A percentile compares a stretch with the other conserved stretches of the same genome.
Evolutionary conservation across 2,113 vertebrate species (phyloP).

Genomic region (Tragelaphus buxtoni): DNA sequence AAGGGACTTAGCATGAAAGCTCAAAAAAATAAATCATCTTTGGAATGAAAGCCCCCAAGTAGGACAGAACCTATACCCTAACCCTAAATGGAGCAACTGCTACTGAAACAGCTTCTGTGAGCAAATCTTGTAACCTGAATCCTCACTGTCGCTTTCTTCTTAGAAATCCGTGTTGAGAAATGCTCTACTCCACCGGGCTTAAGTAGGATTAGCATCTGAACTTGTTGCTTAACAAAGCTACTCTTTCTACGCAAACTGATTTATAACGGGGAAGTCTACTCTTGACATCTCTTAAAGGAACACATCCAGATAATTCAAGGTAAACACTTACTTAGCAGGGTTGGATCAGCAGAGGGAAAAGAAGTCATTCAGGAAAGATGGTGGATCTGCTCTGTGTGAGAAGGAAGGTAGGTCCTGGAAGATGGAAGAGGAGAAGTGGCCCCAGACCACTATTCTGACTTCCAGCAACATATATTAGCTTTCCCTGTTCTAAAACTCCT

Average conservation of each 20-base stretch:
- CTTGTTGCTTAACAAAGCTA: conserved; percentile 27
- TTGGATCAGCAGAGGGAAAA: not conserved
- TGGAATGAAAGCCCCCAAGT: not conserved
- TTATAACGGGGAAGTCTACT: conserved; percentile 43
- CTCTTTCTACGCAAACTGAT: conserved; percentile 37
- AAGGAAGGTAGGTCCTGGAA: not conserved
- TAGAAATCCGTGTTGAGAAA: conserved; percentile 19
- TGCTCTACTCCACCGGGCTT: not conserved
- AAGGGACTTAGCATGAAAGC: not conserved
- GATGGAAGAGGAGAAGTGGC: not conserved
- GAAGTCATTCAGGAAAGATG: not conserved
- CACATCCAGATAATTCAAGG: not conserved
- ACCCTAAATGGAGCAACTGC: not conserved
- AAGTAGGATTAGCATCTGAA: conserved; percentile 54
- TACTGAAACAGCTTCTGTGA: not conserved
- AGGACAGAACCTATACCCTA: not conserved
- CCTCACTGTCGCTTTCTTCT: not conserved
- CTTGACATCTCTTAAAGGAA: conserved; percentile 45
- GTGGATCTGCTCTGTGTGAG: not conserved
- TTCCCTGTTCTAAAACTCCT: not conserved
- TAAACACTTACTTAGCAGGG: not conserved
- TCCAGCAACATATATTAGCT: no score
- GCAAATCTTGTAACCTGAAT: not conserved
- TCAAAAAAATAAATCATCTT: not conserved
- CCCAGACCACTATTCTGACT: not conserved